Evolutionary conservation across 1,140 invertebrate species (phyloP), one percentile per base, ranked within the genome.

Genomic region (Nasonia longicornis): DNA sequence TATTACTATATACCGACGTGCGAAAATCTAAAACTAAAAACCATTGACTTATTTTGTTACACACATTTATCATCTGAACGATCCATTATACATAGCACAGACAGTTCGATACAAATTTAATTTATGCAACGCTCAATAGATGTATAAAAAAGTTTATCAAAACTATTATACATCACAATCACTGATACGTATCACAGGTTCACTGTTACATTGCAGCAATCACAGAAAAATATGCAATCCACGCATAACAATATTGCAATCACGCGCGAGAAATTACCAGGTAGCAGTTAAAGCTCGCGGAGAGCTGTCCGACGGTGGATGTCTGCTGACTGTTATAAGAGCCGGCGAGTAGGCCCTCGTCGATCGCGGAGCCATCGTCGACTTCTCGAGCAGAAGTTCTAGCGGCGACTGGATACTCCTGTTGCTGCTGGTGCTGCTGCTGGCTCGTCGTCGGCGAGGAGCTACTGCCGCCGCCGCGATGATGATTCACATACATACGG

Each of bases 401-500:
- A 22, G 0, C 6, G 22, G 0, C 66, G 14, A 77, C 66, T 69
- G 66, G 31, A 16, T 3, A 22, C 14, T n/a, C 38, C 71, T n/a
- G 71, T 2, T 20, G 71, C 42, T 45, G 20, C 38, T 22, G 22
- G 0, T 22, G 22, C 22, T 42, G 20, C 38, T 26, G 26, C 26
- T 26, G 26, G 26, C 45, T 8, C 20, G 35, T 22, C 71, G 45
- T 42, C 71, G 71, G 22, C 71, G 71, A 52, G 38, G 42, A 45
- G 31, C 52, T 20, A 31, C 4, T 3, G 1, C 70, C 42, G 72
- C 42, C n/a, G 26, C 42, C 31, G 31, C 31, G 31, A 35, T 6
- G 76, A 26, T 77, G 76, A 77, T 77, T 77, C 76, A 69, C 64
- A 26, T 48, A 77, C 63, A 48, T 66, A 63, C 76, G 64, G 26